These are phyloP conservation scores for Latrodectus elegans DNA, from an alignment of 2,888 invertebrate genomes.

Conservation along the genomic window DNA sequence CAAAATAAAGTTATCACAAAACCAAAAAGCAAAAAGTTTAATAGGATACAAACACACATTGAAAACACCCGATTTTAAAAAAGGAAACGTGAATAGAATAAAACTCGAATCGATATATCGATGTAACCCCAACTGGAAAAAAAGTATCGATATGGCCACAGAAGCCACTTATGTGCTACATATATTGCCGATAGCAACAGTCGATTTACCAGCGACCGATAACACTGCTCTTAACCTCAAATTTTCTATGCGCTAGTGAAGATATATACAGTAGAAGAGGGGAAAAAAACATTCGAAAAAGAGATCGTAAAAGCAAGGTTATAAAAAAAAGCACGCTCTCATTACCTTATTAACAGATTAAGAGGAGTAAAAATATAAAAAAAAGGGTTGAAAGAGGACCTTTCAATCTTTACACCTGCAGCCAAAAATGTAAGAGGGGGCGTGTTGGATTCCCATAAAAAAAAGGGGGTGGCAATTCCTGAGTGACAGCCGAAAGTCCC, in stretches of 20 bases:
- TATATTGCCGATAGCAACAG: neutral
- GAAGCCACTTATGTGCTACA: neutral
- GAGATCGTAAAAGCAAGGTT: conserved; percentile 1
- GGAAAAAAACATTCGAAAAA: conserved; percentile 1
- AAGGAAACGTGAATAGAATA: neutral
- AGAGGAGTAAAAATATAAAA: conserved; percentile 16
- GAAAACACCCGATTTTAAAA: neutral
- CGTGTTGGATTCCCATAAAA: neutral
- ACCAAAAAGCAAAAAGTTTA: too few relatives aligned
- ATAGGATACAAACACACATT: too few relatives aligned
- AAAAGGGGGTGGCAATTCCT: neutral
- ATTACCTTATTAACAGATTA: conserved; percentile 66
- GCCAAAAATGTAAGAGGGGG: neutral
- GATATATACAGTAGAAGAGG: neutral
- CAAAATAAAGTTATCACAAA: too few relatives aligned
- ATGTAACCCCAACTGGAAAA: conserved; percentile 1
- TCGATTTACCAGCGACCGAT: conserved; percentile 16
- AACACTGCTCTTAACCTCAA: conserved; percentile 16
- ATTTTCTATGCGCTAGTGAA: neutral
- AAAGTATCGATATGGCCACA: conserved; percentile 8
- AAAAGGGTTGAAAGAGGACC: neutral
- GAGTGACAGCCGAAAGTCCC: conserved; percentile 43
- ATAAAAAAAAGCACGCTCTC: conserved; percentile 20
- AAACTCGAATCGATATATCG: neutral
- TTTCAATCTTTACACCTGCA: neutral